Conservation (phyloP, 2,888 invertebrate genomes). For the Xestia xanthographa region DNA sequence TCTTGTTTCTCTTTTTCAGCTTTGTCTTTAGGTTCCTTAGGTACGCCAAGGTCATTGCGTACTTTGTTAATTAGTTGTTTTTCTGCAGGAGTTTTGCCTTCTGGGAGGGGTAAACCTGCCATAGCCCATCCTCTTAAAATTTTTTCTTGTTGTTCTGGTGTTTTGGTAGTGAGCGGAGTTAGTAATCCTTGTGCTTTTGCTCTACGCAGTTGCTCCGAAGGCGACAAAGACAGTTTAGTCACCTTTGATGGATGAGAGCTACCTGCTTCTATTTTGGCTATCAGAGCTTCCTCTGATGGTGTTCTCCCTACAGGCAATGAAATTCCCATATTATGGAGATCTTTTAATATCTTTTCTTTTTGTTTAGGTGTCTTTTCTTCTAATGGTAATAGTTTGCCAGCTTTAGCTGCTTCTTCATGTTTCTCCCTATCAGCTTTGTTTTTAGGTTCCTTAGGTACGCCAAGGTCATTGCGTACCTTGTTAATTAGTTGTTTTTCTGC, state of each 20-base stretch:
- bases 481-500: constrained; percentile 67
- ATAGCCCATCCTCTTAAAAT: constrained; percentile 42
- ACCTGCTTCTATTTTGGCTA: constrained; percentile 17
- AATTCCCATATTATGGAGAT: constrained; percentile 59
- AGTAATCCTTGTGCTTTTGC: constrained; percentile 66
- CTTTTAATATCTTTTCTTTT: constrained; percentile 64
- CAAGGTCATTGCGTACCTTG: constrained; percentile 67
- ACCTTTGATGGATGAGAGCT: background rate
- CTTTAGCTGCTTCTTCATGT: constrained; percentile 53
- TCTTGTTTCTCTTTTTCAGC: constrained; percentile 6
- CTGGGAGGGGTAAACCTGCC: constrained; percentile 27
- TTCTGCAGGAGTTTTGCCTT: constrained; percentile 36
- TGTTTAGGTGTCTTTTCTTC: constrained; percentile 59
- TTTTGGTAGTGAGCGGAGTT: constrained; percentile 32
- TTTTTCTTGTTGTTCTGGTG: constrained; percentile 27
- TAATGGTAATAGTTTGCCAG: constrained; percentile 57
- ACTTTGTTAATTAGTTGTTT: constrained; percentile 28
- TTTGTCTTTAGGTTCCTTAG: constrained; percentile 19
- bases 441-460: constrained; percentile 67
- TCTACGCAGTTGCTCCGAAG: constrained; percentile 56
- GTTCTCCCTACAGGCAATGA: constrained; percentile 70
- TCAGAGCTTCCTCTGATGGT: constrained; percentile 58
- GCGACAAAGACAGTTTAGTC: background rate
- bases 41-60: constrained; percentile 39
- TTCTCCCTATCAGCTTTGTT: constrained; percentile 39